Base-by-base conservation (phyloP, 2,797 vertebrate species). In the Molossus molossus region DNA sequence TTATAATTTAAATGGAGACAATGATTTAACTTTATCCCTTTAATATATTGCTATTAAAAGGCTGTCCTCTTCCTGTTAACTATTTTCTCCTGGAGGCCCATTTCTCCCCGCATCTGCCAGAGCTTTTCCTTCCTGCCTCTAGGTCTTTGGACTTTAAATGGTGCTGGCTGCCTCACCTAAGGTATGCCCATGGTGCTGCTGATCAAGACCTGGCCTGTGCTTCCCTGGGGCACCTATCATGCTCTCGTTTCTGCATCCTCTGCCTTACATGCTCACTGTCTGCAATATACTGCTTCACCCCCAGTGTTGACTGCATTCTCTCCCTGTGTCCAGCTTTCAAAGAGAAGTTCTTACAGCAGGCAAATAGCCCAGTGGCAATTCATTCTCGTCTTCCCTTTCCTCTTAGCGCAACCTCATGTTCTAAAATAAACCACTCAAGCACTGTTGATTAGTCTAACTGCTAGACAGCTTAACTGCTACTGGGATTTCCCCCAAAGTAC, bases 41-140 rank as follows among this genome's bases (percentile, higher is more conserved):
- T 80, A 53, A 77, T 92, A 85, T 72, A 85, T 27, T 45, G 37
- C 25, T 57, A 37, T 33, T 77, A n/a, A 87, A 93, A 64, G n/a
- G 73, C 14, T 33, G 33, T 33, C 33, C 33, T 84, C 33, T 91
- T 37, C 6, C 64, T 83, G 20, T 77, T 50, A 87, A 70, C 7
- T 50, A 9, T 50, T 33, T 94, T 94, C 58, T 53, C 53, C 33
- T 33, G 4, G 40, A 45, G 29, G 37, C 21, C 25, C 20, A 25
- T 20, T 25, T 95, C 60, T 55, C 20, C 12, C 29, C 6, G 0
- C 21, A 40, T 17, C 27, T 65, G 57, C 21, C 67, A 65, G 48
- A 73, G 29, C 57, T 90, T 64, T 29, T 67, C 60, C 70, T 76
- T 73, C 37, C 82, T 25, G 5, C 17, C 37, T 77, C 25, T 10